These are phyloP conservation scores for Varanus komodoensis DNA, from an alignment of 2,113 vertebrate genomes.

Conservation along the genomic window DNA sequence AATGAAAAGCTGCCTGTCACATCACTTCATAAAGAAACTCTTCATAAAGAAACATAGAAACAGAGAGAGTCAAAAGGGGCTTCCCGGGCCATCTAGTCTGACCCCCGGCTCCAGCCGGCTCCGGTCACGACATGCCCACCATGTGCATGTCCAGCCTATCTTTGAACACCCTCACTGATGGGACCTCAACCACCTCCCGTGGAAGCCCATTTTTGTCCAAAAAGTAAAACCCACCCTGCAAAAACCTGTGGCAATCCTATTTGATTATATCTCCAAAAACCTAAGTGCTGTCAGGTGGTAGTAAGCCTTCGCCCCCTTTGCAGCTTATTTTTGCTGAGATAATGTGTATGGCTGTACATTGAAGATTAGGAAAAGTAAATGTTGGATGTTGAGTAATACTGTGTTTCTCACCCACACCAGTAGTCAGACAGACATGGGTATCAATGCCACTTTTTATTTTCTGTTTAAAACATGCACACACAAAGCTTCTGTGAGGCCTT, in stretches of 20 bases:
- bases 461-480: not conserved
- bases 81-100: too few species aligned
- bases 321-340: not conserved
- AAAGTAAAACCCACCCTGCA: not conserved
- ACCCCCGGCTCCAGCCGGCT: too few species aligned
- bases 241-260: not conserved
- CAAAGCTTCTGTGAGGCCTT: conserved; percentile 9
- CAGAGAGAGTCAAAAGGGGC: too few species aligned
- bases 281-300: not conserved
- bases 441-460: conserved; percentile 10
- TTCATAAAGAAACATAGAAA: too few species aligned
- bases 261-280: not conserved
- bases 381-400: not conserved
- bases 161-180: too few species aligned
- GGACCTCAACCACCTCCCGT: too few species aligned
- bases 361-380: too few species aligned
- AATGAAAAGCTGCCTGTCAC: not conserved
- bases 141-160: too few species aligned
- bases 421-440: not conserved
- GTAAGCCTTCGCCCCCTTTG: too few species aligned
- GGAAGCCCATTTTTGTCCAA: not conserved
- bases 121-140: too few species aligned
- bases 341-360: not conserved
- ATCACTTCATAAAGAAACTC: not conserved
- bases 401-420: not conserved